Base-by-base conservation (phyloP, 2,888 invertebrate species). In the Sycophila texana region DNA sequence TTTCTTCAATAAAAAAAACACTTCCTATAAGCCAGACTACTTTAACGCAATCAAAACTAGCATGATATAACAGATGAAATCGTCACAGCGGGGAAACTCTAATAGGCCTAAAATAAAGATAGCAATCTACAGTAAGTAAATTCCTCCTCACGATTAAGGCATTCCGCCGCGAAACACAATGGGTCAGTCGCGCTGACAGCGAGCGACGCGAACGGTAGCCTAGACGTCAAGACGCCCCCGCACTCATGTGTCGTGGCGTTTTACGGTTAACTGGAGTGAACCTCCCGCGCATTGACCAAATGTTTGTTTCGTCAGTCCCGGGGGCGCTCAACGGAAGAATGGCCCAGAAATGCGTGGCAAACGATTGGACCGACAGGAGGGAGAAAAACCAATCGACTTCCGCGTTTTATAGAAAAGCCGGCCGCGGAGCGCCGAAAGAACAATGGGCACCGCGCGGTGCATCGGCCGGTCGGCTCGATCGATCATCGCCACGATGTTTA, bases 381-480 rank as follows among this genome's bases (percentile, higher is more conserved):
- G 60, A 53, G 20, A 76, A 77, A 39, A 77, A 77, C 51, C 72
- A 77, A 77, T 77, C 77, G 77, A 77, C 77, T 77, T 77, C 77
- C 77, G 77, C 47, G 30, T 49, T 63, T 58, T 72, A 57, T 57
- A 72, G 65, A 77, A 72, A 75, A 76, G 68, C 68, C 39, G 39
- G 66, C 65, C 16, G 60, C 51, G 5, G 49, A 49, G 51, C 26
- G 16, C 47, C 63, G 10, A 7, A 57, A 60, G 14, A 74, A 76
- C 76, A 76, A 76, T 76, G 61, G 57, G 13, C 16, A 18, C 18
- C n/a, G n/a, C n/a, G n/a, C 14, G 39, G 39, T 39, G 39, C 39
- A 39, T 14, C n/a, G 20, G 51, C 55, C 14, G 7, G 14, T 66
- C 14, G 7, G 14, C 57, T 22, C 66, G 72, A 72, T 77, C 72